Evolutionary conservation across 2,888 invertebrate genomes (phyloP).

Genomic region (Dastarcus helophoroides): DNA sequence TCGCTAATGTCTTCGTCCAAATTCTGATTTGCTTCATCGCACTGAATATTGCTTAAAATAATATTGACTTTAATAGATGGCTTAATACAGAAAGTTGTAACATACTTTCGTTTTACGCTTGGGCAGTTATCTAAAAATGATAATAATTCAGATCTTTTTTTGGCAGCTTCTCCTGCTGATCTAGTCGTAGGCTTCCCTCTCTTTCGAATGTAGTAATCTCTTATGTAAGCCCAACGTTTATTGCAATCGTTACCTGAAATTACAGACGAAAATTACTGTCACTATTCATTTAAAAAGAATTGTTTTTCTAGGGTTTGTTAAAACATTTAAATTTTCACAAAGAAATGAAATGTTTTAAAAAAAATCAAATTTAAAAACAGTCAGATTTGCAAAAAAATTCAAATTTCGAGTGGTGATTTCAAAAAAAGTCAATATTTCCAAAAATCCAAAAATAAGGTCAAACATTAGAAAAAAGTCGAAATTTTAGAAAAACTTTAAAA

Average conservation of each 20-base stretch:
- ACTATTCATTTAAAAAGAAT: too few species aligned
- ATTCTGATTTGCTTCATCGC: not conserved
- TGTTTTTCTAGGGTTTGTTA: too few species aligned
- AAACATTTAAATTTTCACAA: too few species aligned
- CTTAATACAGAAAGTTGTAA: slow-evolving; percentile 15
- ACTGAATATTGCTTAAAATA: not conserved
- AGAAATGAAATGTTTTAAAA: too few species aligned
- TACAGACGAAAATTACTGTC: too few species aligned
- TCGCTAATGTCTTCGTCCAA: not conserved
- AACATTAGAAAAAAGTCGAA: too few species aligned
- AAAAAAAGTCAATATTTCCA: too few species aligned
- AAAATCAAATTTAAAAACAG: too few species aligned
- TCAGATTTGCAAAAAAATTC: too few species aligned
- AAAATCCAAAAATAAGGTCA: too few species aligned
- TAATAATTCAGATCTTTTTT: slow-evolving; percentile 17
- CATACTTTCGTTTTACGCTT: slow-evolving; percentile 10
- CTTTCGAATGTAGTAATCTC: slow-evolving; percentile 27
- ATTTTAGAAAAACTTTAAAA: too few species aligned
- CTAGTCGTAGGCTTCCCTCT: slow-evolving; percentile 25
- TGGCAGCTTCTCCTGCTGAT: slow-evolving; percentile 26
- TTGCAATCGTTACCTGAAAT: slow-evolving; percentile 13
- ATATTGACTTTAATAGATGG: not conserved
- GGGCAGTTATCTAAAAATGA: slow-evolving; percentile 12
- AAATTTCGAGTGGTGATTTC: too few species aligned
- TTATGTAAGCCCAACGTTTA: slow-evolving; percentile 25